Base-by-base conservation (phyloP, 2,888 invertebrate genomes). In the Monoplex corrugatus region DNA sequence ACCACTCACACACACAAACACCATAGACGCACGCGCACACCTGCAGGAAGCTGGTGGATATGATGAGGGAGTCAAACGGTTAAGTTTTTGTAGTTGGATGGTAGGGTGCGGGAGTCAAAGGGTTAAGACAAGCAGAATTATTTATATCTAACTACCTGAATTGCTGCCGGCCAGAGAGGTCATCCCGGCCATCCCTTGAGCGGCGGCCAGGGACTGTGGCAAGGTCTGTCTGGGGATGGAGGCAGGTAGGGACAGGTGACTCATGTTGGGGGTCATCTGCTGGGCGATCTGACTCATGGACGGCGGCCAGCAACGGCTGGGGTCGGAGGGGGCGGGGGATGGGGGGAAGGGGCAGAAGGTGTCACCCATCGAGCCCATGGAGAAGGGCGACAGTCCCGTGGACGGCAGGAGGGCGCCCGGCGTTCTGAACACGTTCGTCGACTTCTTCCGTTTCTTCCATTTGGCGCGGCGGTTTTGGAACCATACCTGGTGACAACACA, bases 361-460 rank as follows among this genome's bases (percentile, higher is more conserved):
- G 95, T 98, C 98, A 28, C 78, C 78, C 78, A 80, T 80, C 28
- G 78, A 80, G 16, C 90, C 89, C 87, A 87, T 87, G 86, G 86
- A 63, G 96, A 99, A 99, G 16, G 99, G 98, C 23, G 98, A 98
- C 92, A 99, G 97, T 32, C 98, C 98, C 95, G 99, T 98, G 23
- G 99, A 98, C 80, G 99, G 99, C 94, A 99, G 97, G 75, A 96
- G 93, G 35, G 98, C 97, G 88, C 99, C 98, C 0, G 98, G 98
- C 0, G 98, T 98, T 88, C 99, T 97, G 96, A 99, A 99, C 43
- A 99, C 98, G 92, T 96, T 96, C 95, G 98, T 98, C 83, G 98
- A 98, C 98, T 99, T 99, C 98, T 99, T 99, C 95, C 99, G 97
- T 95, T 99, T 99, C 97, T 99, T 99, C 99, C 99, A 99, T 96